These are phyloP conservation scores for Oryzias dopingdopingensis DNA, from an alignment of 2,797 vertebrate genomes.

Conservation along the genomic window DNA sequence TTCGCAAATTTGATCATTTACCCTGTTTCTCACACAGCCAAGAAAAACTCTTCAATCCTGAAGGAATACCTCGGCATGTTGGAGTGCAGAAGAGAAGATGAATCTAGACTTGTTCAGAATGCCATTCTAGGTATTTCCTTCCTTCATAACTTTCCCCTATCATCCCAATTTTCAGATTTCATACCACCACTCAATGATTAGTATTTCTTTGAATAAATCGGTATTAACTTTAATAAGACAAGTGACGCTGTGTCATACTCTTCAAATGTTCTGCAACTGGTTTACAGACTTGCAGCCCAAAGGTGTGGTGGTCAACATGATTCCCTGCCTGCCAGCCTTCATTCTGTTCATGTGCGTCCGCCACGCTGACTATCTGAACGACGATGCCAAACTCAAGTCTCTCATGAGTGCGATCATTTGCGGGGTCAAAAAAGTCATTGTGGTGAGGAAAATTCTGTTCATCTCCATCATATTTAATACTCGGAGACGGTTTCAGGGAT, in stretches of 20 bases:
- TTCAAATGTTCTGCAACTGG: neutral
- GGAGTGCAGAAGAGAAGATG: constrained; percentile 88
- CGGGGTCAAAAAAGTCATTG: constrained; percentile 85
- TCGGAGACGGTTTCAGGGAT: no score
- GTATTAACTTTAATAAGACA: neutral
- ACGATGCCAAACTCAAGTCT: constrained; percentile 87
- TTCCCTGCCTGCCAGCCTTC: constrained; percentile 88
- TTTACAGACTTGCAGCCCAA: constrained; percentile 88
- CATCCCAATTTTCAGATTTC: neutral
- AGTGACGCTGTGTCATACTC: neutral
- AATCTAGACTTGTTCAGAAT: constrained; percentile 85
- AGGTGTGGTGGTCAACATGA: constrained; percentile 94
- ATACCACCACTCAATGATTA: neutral
- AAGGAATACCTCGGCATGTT: constrained; percentile 95
- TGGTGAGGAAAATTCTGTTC: constrained; percentile 73
- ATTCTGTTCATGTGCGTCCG: constrained; percentile 96
- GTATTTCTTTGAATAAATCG: neutral
- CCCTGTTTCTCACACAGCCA: constrained; percentile 68
- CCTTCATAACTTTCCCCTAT: neutral
- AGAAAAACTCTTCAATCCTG: constrained; percentile 61
- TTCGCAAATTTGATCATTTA: no score
- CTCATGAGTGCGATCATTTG: constrained; percentile 85
- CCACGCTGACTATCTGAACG: constrained; percentile 89
- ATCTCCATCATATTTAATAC: neutral
- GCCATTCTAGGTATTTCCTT: constrained; percentile 86